phyloP scores from a whole-genome alignment of 2,888 invertebrate species.

The Cephus nigrinus region DNA sequence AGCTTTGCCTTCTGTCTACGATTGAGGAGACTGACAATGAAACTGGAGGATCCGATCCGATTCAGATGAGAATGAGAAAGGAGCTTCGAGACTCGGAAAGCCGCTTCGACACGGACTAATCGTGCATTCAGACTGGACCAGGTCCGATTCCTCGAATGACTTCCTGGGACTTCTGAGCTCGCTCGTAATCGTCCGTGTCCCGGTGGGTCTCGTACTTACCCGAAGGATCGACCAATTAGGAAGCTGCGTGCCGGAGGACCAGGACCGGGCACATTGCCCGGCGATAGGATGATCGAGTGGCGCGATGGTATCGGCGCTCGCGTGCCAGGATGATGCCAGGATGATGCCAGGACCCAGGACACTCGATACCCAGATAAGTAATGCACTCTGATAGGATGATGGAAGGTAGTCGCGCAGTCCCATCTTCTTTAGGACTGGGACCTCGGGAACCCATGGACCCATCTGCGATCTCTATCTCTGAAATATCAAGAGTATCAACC shows the following conservation, averaged over 20 bases:
- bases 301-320: slow-evolving; percentile 54
- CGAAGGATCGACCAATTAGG: slow-evolving; percentile 10
- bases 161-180: background rate
- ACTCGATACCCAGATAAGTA: slow-evolving; percentile 56
- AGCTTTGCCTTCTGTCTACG: background rate
- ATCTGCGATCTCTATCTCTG: background rate
- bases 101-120: background rate
- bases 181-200: background rate
- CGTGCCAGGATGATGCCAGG: slow-evolving; percentile 54
- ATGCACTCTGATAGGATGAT: slow-evolving; percentile 54
- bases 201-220: background rate
- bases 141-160: slow-evolving; percentile 6
- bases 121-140: background rate
- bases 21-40: background rate
- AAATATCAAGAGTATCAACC: background rate
- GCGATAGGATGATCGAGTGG: slow-evolving; percentile 61
- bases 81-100: background rate
- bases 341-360: slow-evolving; percentile 27
- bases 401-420: slow-evolving; percentile 27
- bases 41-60: background rate
- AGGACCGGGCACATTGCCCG: slow-evolving; percentile 43
- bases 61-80: background rate
- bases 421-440: background rate
- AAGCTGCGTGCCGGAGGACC: background rate
- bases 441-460: background rate